Conservation (phyloP, 2,888 invertebrate genomes). For the Palloptera scutellata region DNA sequence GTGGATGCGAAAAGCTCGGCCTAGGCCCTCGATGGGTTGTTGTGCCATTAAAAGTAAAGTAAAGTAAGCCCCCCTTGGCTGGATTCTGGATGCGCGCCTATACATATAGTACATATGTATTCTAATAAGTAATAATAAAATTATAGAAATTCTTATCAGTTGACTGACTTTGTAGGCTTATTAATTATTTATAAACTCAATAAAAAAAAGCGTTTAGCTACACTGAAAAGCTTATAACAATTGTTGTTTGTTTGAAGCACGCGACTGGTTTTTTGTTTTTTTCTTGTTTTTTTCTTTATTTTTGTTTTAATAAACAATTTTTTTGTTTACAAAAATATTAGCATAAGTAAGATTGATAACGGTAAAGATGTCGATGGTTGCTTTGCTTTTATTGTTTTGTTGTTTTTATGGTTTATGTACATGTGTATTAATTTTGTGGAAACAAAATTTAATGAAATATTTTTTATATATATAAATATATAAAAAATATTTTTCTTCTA, state of each 20-base stretch:
- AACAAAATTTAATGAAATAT: background rate
- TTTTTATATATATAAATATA: background rate
- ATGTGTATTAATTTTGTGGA: background rate
- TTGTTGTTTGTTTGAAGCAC: conserved; percentile 11
- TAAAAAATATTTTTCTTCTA: background rate
- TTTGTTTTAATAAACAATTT: background rate
- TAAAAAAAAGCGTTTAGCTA: background rate
- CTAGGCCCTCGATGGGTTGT: no score
- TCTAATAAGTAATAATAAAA: no score
- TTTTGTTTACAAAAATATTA: conserved; percentile 4
- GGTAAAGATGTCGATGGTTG: conserved; percentile 2
- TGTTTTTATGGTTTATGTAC: background rate
- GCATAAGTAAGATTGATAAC: conserved; percentile 11
- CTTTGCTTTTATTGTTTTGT: no score
- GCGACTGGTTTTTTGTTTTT: conserved; percentile 9
- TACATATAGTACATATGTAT: no score
- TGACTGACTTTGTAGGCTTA: conserved; percentile 8
- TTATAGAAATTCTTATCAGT: background rate
- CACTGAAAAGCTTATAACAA: background rate
- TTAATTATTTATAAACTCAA: no score
- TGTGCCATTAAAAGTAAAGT: no score
- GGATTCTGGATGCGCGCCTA: background rate
- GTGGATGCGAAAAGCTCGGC: no score
- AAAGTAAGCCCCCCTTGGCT: no score
- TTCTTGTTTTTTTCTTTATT: background rate